Percentiles rank a stretch among this genome's conserved stretches.
phyloP scores from a whole-genome alignment of 1,140 invertebrate genomes.

The Pseudomyrmex cubaensis region DNA sequence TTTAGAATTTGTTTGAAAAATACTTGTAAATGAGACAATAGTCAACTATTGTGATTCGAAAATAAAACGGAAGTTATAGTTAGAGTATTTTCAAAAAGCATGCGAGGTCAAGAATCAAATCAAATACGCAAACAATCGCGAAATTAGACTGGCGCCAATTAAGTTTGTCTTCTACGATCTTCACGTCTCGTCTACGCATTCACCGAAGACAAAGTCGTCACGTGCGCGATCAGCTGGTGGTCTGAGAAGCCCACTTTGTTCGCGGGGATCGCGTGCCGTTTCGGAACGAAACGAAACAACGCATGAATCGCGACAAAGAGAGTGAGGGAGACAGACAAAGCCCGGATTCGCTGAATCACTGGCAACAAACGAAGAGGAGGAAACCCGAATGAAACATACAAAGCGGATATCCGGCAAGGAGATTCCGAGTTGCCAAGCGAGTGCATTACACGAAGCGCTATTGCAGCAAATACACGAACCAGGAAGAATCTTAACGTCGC shows the following conservation, averaged over 20 bases:
- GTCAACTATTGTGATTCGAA: background rate
- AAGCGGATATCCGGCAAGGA: conserved; percentile 58
- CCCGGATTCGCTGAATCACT: conserved; percentile 36
- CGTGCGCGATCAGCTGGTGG: conserved; percentile 41
- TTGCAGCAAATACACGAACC: background rate
- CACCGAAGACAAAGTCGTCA: conserved; percentile 26
- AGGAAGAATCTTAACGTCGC: conserved; percentile 23
- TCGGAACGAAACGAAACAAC: conserved; percentile 25
- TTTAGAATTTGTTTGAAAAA: no score
- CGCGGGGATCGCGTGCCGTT: conserved; percentile 27
- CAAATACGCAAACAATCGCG: background rate
- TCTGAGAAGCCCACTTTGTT: background rate
- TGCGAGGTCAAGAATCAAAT: background rate
- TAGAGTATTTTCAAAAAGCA: no score
- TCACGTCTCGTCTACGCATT: background rate
- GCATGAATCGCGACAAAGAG: conserved; percentile 45
- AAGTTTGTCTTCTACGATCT: conserved; percentile 9
- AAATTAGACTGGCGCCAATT: conserved; percentile 9
- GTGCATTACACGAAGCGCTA: background rate
- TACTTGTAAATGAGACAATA: no score
- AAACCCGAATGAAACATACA: conserved; percentile 48
- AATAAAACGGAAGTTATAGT: no score
- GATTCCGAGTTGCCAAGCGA: conserved; percentile 46
- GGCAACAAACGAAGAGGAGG: background rate
- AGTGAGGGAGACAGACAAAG: conserved; percentile 32